These are phyloP conservation scores for Peromyscus melanophrys DNA, from an alignment of 2,797 vertebrate genomes.

Conservation along the genomic window DNA sequence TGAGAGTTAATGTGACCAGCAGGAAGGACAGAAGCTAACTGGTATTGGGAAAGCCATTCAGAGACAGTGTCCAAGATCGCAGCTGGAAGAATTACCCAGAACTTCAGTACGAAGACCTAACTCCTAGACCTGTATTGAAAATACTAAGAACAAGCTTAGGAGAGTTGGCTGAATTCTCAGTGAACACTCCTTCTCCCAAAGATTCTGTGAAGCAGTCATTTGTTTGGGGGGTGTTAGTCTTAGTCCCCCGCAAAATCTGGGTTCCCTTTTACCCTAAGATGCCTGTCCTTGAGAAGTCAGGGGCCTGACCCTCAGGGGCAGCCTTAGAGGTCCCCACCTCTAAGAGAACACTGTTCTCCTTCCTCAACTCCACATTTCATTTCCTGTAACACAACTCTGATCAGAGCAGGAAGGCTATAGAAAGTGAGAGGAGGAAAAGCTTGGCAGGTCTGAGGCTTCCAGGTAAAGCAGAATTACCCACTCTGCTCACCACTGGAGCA, in stretches of 20 bases:
- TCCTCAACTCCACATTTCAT: constrained; percentile 25
- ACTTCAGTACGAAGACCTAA: constrained; percentile 15
- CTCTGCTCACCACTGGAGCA: fast-evolving
- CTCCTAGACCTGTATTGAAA: constrained; percentile 55
- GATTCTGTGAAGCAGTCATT: background rate
- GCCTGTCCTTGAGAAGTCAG: background rate
- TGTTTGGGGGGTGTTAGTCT: background rate
- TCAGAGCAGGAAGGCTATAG: constrained; percentile 15
- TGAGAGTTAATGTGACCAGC: constrained; percentile 54
- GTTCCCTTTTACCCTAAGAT: background rate
- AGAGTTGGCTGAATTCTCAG: background rate
- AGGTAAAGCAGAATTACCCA: background rate
- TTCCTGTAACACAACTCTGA: constrained; percentile 40
- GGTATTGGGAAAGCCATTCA: constrained; percentile 67
- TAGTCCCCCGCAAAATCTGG: background rate
- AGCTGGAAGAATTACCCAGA: constrained; percentile 40
- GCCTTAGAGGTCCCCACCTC: background rate
- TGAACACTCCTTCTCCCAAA: constrained; percentile 31
- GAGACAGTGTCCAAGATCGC: constrained; percentile 48
- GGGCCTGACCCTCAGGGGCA: background rate
- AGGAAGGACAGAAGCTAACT: constrained; percentile 27
- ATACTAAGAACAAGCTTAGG: background rate
- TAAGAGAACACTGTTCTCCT: too few species aligned
- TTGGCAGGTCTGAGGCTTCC: constrained; percentile 5
- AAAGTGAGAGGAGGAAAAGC: constrained; percentile 51